Base-by-base conservation (phyloP, 2,888 invertebrate species). In the Aspidapion aeneum region DNA sequence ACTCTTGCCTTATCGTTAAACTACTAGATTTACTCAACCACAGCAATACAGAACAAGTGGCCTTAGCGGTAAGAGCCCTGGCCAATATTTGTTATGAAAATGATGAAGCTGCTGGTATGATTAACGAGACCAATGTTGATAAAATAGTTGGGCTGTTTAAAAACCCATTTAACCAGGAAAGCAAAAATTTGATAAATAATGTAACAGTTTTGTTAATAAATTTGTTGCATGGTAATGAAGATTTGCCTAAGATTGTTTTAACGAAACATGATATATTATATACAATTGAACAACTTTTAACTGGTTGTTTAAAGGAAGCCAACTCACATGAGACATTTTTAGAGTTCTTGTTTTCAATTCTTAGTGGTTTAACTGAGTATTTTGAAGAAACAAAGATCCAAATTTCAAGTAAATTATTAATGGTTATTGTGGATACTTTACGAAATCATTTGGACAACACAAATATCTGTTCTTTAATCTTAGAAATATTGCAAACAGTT, bases 41-140 rank as follows among this genome's bases (percentile, higher is more conserved):
- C 35, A 35, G 35, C 35, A 35, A 35, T 35, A 35, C 12, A 7
- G 35, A 35, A 35, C 35, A 35, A 12, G 35, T 35, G 12, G 35
- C 35, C 69, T 92, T 95, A 75, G 86, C 89, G 51, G 91, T 91
- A 70, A 84, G 95, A 72, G 92, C 93, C 1, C 81, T 96, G 19
- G 95, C 94, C 49, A 96, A 96, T 79, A 88, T 96, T 74, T 94
- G 93, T 77, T 95, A 90, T 77, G 90, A 94, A 75, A 93, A 94
- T 81, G 90, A 93, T 82, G 82, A 83, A 72, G 85, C 87, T 18
- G 82, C 88, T 67, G 83, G 83, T 64, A 76, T 88, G 59, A 71
- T 80, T 51, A 74, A 74, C 57, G 72, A 73, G 65, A 72, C 73
- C 57, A 79, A 79, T 17, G 67, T 79, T 54, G 67, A 74, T 35